Evolutionary conservation across 2,797 vertebrate genomes (phyloP).

Genomic region (Helicolenus hilgendorfi): DNA sequence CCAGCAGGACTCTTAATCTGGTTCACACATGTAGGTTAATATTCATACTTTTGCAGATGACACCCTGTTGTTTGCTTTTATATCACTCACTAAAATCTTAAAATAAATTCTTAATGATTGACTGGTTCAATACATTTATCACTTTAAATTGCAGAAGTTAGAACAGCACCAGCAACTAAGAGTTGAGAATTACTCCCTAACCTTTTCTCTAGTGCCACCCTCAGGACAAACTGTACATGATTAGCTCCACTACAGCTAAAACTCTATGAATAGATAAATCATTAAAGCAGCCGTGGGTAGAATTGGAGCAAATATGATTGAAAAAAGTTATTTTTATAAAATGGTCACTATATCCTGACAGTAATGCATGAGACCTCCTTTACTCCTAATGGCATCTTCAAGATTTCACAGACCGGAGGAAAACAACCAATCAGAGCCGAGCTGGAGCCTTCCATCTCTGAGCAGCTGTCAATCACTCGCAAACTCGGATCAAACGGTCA

Average conservation of each 20-base stretch:
- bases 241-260: background rate
- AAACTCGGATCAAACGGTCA: too few relatives aligned
- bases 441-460: too few relatives aligned
- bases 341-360: too few relatives aligned
- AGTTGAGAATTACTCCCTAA: background rate
- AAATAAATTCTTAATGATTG: background rate
- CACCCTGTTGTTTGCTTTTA: background rate
- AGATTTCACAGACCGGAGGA: too few relatives aligned
- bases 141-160: background rate
- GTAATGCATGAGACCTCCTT: too few relatives aligned
- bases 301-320: too few relatives aligned
- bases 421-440: too few relatives aligned
- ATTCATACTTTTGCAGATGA: background rate
- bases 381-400: too few relatives aligned
- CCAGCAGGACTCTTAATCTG: background rate
- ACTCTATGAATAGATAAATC: too few relatives aligned
- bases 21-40: background rate
- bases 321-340: too few relatives aligned
- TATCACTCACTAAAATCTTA: background rate
- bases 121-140: background rate
- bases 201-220: background rate
- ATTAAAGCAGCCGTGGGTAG: too few relatives aligned
- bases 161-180: background rate
- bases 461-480: too few relatives aligned
- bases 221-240: background rate